A percentile compares a stretch with the other conserved stretches of the same genome.
These are phyloP conservation scores for Drosophila paranaensis DNA, from an alignment of 2,888 invertebrate genomes.

Conservation along the genomic window DNA sequence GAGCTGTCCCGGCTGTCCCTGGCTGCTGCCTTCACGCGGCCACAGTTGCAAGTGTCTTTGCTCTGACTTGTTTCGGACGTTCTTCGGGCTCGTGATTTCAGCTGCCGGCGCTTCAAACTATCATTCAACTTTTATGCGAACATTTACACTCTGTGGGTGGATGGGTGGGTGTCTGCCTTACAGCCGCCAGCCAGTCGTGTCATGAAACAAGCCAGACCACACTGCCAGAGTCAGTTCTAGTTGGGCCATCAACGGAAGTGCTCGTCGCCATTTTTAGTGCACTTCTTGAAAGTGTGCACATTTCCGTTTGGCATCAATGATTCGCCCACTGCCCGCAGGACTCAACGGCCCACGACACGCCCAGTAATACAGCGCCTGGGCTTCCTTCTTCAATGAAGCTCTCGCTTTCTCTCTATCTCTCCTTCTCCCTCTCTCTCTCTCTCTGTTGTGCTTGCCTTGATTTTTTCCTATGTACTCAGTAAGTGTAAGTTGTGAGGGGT, in stretches of 20 bases:
- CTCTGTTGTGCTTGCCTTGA: neutral
- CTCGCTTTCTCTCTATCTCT: neutral
- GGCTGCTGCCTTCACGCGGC: constrained; percentile 28
- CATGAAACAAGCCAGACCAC: constrained; percentile 44
- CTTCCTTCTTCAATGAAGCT: constrained; percentile 1
- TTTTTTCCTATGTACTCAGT: neutral
- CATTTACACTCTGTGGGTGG: constrained; percentile 46
- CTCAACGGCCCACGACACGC: constrained; percentile 32
- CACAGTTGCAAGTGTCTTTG: constrained; percentile 42
- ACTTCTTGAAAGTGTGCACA: constrained; percentile 80
- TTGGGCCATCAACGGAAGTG: constrained; percentile 73
- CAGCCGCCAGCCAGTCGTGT: constrained; percentile 28
- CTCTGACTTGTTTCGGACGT: constrained; percentile 40
- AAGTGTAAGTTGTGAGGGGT: neutral
- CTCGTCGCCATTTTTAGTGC: constrained; percentile 81
- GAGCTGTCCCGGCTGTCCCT: constrained; percentile 3
- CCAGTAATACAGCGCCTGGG: constrained; percentile 18
- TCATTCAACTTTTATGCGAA: constrained; percentile 74
- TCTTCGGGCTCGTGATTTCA: constrained; percentile 50
- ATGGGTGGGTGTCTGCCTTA: constrained; percentile 5
- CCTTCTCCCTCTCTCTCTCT: neutral
- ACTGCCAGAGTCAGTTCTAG: constrained; percentile 40
- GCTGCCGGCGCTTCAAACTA: constrained; percentile 59
- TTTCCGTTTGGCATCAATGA: constrained; percentile 82
- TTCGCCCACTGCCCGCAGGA: constrained; percentile 56